Percentiles rank a stretch among this genome's conserved stretches.
phyloP scores from a whole-genome alignment of 2,797 vertebrate species.

The Sciaenops ocellatus region DNA sequence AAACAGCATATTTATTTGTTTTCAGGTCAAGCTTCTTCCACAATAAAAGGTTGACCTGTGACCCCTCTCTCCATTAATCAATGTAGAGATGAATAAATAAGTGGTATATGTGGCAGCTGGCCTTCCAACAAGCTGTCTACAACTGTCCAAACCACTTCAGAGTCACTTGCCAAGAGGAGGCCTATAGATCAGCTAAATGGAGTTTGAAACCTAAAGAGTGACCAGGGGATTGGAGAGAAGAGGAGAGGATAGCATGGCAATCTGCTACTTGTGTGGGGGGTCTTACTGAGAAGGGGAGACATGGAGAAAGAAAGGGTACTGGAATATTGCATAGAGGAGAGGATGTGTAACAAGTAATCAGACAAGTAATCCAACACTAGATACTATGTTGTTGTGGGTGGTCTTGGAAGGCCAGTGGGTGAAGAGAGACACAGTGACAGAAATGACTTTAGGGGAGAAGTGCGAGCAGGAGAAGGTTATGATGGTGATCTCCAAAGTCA shows the following conservation, averaged over 20 bases:
- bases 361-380: slow-evolving; percentile 63
- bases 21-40: slow-evolving; percentile 72
- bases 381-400: slow-evolving; percentile 79
- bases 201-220: slow-evolving; percentile 87
- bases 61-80: slow-evolving; percentile 84
- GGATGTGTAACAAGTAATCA: slow-evolving; percentile 65
- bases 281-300: slow-evolving; percentile 54
- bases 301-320: slow-evolving; percentile 22
- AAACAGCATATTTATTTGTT: slow-evolving; percentile 78
- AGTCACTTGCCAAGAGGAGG: slow-evolving; percentile 77
- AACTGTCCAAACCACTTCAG: slow-evolving; percentile 85
- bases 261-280: slow-evolving; percentile 80
- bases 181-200: slow-evolving; percentile 84
- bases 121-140: slow-evolving; percentile 85
- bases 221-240: slow-evolving; percentile 81
- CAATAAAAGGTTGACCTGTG: slow-evolving; percentile 83
- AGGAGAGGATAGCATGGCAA: slow-evolving; percentile 74
- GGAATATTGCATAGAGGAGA: slow-evolving; percentile 55
- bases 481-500: slow-evolving; percentile 25
- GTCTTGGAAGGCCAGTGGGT: slow-evolving; percentile 56
- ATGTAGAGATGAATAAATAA: slow-evolving; percentile 84
- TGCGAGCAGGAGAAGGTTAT: not conserved
- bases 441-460: not conserved
- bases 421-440: slow-evolving; percentile 20
- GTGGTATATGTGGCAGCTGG: slow-evolving; percentile 83